A percentile compares a stretch with the other conserved stretches of the same genome.
phyloP scores from a whole-genome alignment of 1,140 invertebrate species.

The Lutraria rhynchaena region DNA sequence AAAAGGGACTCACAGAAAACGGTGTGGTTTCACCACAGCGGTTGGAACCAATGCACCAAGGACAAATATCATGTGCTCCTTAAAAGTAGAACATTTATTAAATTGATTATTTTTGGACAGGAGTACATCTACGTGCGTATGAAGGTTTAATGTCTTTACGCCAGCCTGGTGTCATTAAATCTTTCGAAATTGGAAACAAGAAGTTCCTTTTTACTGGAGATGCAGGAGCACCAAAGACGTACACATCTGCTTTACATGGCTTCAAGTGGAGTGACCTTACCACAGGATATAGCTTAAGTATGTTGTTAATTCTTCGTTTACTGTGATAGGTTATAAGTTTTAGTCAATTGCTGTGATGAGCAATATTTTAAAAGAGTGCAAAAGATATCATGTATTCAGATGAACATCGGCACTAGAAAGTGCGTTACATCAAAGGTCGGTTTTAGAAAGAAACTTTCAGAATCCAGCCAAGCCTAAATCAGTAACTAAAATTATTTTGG shows the following conservation, averaged over 20 bases:
- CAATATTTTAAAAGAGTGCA: no score
- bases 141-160: constrained; percentile 10
- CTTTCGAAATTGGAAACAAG: constrained; percentile 2
- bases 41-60: not conserved
- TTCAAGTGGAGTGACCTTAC: constrained; percentile 32
- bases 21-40: not conserved
- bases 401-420: no score
- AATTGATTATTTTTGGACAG: not conserved
- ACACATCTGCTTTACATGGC: constrained; percentile 29
- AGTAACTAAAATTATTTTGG: no score
- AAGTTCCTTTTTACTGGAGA: constrained; percentile 34
- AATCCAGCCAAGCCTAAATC: no score
- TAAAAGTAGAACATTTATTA: not conserved
- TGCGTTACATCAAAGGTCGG: no score
- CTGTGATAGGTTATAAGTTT: no score
- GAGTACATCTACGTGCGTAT: constrained; percentile 20
- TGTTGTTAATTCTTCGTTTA: no score
- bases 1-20: not conserved
- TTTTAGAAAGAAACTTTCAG: no score
- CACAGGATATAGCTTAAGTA: constrained; percentile 25
- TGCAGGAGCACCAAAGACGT: not conserved
- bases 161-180: constrained; percentile 38
- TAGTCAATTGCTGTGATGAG: no score
- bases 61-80: not conserved
- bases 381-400: no score